Evolutionary conservation across 2,113 vertebrate species (phyloP), one percentile per base, ranked within the genome.

Genomic region (Grus americana): DNA sequence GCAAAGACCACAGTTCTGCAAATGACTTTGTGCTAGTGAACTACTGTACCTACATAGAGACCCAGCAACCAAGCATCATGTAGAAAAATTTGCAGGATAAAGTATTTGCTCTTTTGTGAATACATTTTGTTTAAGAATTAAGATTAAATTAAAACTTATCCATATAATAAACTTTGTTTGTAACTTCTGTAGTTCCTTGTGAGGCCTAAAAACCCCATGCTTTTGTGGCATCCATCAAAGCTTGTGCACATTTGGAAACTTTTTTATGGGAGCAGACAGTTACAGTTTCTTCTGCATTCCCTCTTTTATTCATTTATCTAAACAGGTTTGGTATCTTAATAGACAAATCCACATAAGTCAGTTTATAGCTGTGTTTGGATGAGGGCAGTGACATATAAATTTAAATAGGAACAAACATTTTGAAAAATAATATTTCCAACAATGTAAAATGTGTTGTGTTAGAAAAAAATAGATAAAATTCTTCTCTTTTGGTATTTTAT

Each of bases 61-160:
- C 9, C 11, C 22, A 73, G 58, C 12, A 52, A 70, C 13, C 54
- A 34, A 67, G 9, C 10, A 15, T 15, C 0, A 0, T 3, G 3
- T 6, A 70, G 50, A 86, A 93, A 54, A 40, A 49, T 6, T 12
- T 75, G 15, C 55, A 47, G 15, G 15, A 32, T n/a, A 32, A 74
- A 40, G 7, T 49, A 29, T 86, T 91, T 62, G n/a, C 11, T 78
- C 14, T 76, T 85, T 70, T 54, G 27, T 11, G 42, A 24, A 36
- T 5, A 22, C 0, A 40, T 36, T 81, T 89, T 40, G 14, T 67
- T 65, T 29, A 70, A 54, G 6, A 74, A 78, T 57, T 40, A 67
- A 15, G 19, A 63, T 47, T 55, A 55, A 68, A 88, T 34, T 42
- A 38, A 65, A 65, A 79, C 15, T 6, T 55, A 19, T 68, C 16